A percentile compares a stretch with the other conserved stretches of the same genome.
phyloP scores from a whole-genome alignment of 2,113 vertebrate genomes.

The Microcebus murinus region DNA sequence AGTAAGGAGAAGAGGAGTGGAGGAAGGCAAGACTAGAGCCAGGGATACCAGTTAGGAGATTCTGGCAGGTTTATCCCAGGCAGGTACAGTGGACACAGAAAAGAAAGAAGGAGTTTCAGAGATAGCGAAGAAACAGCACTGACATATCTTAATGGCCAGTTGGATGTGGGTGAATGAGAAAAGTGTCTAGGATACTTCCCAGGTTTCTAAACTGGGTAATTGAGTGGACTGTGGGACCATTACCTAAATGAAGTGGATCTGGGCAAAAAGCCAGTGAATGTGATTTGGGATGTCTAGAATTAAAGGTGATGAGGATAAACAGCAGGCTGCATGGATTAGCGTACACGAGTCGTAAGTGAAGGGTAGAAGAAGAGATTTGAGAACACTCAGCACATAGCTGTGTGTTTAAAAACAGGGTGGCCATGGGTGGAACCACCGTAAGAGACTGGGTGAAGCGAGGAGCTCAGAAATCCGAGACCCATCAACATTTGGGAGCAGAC shows the following conservation, averaged over 20 bases:
- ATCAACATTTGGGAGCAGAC: background rate
- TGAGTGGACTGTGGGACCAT: background rate
- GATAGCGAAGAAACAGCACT: background rate
- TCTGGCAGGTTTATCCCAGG: background rate
- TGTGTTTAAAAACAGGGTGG: background rate
- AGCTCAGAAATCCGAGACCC: background rate
- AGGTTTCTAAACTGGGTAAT: background rate
- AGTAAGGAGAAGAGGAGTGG: background rate
- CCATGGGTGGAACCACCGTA: background rate
- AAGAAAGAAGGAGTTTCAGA: background rate
- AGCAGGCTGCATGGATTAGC: background rate
- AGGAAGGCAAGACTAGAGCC: background rate
- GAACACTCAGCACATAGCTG: background rate
- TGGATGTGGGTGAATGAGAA: background rate
- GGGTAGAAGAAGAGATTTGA: background rate
- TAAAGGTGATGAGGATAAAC: background rate
- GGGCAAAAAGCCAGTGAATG: background rate
- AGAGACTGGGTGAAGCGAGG: background rate
- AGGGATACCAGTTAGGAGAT: background rate
- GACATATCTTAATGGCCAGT: background rate
- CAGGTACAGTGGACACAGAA: background rate
- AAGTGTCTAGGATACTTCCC: background rate
- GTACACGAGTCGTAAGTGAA: background rate
- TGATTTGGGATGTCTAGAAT: background rate
- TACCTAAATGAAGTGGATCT: background rate